A percentile compares a stretch with the other conserved stretches of the same genome.
Conservation (phyloP, 2,113 vertebrate species). For the Cettia cetti region DNA sequence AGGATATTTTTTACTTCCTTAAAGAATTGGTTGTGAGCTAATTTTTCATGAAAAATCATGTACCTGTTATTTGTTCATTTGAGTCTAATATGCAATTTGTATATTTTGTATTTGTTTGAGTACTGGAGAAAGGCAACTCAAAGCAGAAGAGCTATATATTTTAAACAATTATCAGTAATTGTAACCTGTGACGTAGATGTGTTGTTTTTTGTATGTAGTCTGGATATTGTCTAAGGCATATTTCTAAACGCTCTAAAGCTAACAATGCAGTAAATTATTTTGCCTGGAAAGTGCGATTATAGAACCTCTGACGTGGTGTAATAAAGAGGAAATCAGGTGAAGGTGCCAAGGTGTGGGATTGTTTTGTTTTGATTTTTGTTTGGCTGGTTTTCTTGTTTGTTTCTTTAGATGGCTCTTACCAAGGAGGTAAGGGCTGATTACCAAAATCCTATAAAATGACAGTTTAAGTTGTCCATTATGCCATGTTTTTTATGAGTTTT, state of each 20-base stretch:
- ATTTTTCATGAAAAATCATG: not conserved
- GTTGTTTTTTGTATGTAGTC: not conserved
- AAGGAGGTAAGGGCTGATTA: not conserved
- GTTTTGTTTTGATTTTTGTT: not conserved
- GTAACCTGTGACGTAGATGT: not conserved
- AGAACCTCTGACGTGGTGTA: not conserved
- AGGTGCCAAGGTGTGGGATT: not conserved
- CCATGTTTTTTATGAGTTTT: not conserved
- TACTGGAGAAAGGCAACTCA: not conserved
- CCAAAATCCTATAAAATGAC: not conserved
- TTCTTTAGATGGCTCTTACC: not conserved
- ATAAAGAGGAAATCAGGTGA: not conserved
- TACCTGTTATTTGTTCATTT: not conserved
- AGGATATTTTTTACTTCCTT: not conserved
- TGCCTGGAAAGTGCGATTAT: rapidly evolving
- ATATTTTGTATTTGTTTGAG: not conserved
- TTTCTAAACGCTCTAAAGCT: not conserved
- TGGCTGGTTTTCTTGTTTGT: not conserved
- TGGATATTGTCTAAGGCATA: not conserved
- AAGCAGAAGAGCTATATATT: not conserved
- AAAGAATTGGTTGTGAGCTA: not conserved
- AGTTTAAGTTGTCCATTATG: not conserved
- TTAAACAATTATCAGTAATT: not conserved
- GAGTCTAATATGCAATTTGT: not conserved
- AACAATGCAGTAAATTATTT: not conserved